Evolutionary conservation across 2,113 vertebrate genomes (phyloP).

Genomic region (Australoheros scitulus): DNA sequence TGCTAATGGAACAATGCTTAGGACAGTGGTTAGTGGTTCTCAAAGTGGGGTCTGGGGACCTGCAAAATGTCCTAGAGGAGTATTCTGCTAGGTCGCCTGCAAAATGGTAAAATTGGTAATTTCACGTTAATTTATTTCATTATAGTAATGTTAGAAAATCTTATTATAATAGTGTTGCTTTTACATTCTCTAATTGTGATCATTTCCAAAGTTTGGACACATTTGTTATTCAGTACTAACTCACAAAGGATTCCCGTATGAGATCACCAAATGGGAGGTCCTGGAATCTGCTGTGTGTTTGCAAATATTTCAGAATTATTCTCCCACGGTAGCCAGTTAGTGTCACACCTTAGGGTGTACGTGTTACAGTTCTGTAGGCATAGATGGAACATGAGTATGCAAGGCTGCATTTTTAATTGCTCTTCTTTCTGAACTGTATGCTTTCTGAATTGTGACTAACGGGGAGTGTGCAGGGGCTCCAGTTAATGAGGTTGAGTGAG

Average conservation of each 20-base stretch:
- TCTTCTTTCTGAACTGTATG: conserved; percentile 59
- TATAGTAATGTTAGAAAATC: conserved; percentile 8
- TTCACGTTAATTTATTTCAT: conserved; percentile 43
- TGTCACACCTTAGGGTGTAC: not conserved
- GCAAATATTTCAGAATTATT: not conserved
- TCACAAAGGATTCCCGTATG: not conserved
- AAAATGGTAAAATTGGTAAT: conserved; percentile 46
- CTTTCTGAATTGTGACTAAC: conserved; percentile 71
- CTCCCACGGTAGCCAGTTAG: conserved; percentile 1
- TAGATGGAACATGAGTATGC: conserved; percentile 51
- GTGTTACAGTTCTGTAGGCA: not conserved
- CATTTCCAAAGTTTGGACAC: conserved; percentile 1
- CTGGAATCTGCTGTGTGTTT: conserved; percentile 11
- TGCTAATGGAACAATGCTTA: conserved; percentile 33
- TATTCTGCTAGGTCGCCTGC: not conserved
- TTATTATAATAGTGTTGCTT: not conserved
- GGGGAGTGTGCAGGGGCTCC: conserved; percentile 51
- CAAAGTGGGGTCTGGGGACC: conserved; percentile 47
- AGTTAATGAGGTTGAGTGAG: conserved; percentile 72
- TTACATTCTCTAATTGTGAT: conserved; percentile 23
- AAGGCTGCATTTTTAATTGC: conserved; percentile 61
- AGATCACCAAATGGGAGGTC: conserved; percentile 1
- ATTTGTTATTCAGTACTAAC: conserved; percentile 12
- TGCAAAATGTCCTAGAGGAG: conserved; percentile 30
- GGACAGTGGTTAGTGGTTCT: conserved; percentile 56